Conservation (phyloP, 2,888 invertebrate species). For the Cryptocheilus praepositus region DNA sequence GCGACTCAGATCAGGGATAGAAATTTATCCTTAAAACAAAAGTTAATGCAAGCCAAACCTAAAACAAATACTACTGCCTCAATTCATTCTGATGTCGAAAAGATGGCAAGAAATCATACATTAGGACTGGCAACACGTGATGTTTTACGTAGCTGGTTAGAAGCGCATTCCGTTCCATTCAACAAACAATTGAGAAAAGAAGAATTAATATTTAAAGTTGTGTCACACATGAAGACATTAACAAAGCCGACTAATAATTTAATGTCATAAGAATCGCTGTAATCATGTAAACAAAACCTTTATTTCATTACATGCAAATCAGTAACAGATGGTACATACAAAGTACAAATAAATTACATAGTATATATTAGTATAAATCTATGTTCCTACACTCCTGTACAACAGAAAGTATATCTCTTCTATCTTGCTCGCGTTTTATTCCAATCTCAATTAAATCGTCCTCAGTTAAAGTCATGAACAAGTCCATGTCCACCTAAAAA, state of each 20-base stretch:
- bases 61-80: not conserved
- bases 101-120: slow-evolving; percentile 28
- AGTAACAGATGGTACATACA: not conserved
- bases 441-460: slow-evolving; percentile 69
- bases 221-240: slow-evolving; percentile 12
- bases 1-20: slow-evolving; percentile 4
- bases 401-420: slow-evolving; percentile 53
- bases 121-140: slow-evolving; percentile 16
- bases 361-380: slow-evolving; percentile 20
- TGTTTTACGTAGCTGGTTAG: slow-evolving; percentile 32
- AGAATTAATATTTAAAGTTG: slow-evolving; percentile 32
- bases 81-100: slow-evolving; percentile 22
- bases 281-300: not conserved
- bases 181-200: slow-evolving; percentile 16
- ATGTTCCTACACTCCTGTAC: slow-evolving; percentile 54
- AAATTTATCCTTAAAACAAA: slow-evolving; percentile 3
- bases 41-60: not conserved
- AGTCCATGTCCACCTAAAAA: slow-evolving; percentile 66
- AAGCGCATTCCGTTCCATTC: slow-evolving; percentile 27
- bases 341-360: not conserved
- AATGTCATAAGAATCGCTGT: slow-evolving; percentile 19
- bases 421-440: slow-evolving; percentile 59
- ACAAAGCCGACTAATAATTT: slow-evolving; percentile 2
- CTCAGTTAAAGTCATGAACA: slow-evolving; percentile 65
- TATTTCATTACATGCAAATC: too few relatives aligned